Base-by-base conservation (phyloP, 1,140 invertebrate species). In the Scaptomyza montana region DNA sequence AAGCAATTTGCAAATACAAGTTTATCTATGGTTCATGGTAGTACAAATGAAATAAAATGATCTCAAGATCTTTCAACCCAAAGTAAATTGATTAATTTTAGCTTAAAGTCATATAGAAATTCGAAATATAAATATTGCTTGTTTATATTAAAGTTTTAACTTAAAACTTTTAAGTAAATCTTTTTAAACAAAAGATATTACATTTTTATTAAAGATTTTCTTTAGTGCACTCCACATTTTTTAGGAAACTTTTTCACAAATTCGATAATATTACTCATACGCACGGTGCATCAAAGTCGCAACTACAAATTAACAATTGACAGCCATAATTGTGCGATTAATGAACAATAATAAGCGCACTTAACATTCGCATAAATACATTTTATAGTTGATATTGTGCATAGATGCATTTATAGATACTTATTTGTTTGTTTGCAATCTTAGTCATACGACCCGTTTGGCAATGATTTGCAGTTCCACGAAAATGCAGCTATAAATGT, bases 391-490 rank as follows among this genome's bases (percentile, higher is more conserved):
- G 30, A 30, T 46, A 46, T 59, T 12, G 10, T 4, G 30, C 36
- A 49, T 49, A 12, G 13, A 49, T 19, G 16, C 25, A 50, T 3
- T 53, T 47, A n/a, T 67, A 30, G 47, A 28, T 65, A 39, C 21
- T 25, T 25, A 1, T 25, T 25, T 25, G 21, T 56, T 13, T 43
- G 46, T 47, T 74, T 61, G 19, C 1, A 7, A 75, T 46, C 79
- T 82, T 85, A 65, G 80, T 82, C 80, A 82, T 82, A 75, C 80
- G 79, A 59, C 53, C 7, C 43, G 60, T 64, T 54, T 60, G 79
- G 51, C 67, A 43, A 55, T 55, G 63, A 68, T 85, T 80, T 62
- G 25, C 55, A 53, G 79, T 82, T 85, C 36, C 77, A 72, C 62
- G 71, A 67, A 82, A 79, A 59, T 43, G n/a, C 12, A 3, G 59